Evolutionary conservation across 2,113 vertebrate species (phyloP).

Genomic region (Cavia aperea): DNA sequence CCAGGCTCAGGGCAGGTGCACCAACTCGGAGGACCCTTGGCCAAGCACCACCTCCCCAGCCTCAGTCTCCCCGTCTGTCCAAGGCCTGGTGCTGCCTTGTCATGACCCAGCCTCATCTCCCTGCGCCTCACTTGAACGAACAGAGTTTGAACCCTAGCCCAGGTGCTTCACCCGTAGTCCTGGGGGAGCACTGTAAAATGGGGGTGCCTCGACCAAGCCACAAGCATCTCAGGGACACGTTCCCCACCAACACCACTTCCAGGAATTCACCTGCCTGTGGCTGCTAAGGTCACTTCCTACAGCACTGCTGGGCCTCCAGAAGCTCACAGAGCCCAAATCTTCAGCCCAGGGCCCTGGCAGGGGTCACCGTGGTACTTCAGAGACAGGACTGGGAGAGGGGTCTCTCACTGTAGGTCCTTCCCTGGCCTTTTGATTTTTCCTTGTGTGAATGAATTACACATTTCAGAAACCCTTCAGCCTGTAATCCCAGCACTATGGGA

Average conservation of each 20-base stretch:
- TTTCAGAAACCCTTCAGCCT: neutral
- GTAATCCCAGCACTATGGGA: neutral
- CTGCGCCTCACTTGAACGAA: neutral
- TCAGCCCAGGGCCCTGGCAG: rapidly evolving
- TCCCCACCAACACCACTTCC: neutral
- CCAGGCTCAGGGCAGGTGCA: neutral
- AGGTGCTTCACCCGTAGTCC: neutral
- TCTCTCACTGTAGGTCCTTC: neutral
- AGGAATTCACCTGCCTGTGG: neutral
- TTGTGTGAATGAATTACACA: neutral
- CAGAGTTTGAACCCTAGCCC: neutral
- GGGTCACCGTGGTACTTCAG: neutral
- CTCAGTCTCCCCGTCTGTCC: neutral
- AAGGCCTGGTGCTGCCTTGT: neutral
- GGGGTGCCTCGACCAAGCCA: rapidly evolving
- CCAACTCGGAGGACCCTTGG: neutral
- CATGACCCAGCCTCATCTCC: neutral
- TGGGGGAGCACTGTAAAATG: neutral
- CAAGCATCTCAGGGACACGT: neutral
- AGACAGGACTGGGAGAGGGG: neutral
- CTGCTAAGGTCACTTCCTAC: too few species aligned
- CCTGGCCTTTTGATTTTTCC: neutral
- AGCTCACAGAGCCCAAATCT: neutral
- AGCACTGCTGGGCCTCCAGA: neutral
- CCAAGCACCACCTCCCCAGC: neutral